phyloP scores from a whole-genome alignment of 2,888 invertebrate species.

The Trissolcus brochymenae region DNA sequence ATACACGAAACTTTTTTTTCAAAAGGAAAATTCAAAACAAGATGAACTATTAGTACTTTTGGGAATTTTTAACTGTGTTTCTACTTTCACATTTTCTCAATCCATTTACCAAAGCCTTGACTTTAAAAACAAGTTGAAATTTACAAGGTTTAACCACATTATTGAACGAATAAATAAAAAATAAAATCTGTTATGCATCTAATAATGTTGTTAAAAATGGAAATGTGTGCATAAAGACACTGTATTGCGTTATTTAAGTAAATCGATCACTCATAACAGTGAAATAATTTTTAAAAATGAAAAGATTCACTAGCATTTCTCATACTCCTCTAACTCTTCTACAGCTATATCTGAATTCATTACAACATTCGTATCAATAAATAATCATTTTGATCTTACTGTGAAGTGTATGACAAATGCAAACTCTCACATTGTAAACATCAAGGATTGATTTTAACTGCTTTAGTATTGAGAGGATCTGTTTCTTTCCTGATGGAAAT shows the following conservation, averaged over 20 bases:
- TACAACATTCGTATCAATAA: constrained; percentile 2
- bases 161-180: no score
- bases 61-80: no score
- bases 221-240: background rate
- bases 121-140: no score
- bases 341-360: constrained; percentile 24
- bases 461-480: constrained; percentile 1
- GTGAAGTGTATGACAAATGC: constrained; percentile 37
- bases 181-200: no score
- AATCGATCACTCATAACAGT: constrained; percentile 19
- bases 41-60: no score
- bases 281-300: constrained; percentile 17
- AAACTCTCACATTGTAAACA: constrained; percentile 27
- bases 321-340: background rate
- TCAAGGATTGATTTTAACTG: constrained; percentile 32
- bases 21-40: no score
- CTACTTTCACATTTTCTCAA: no score
- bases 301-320: background rate
- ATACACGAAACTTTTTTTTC: no score
- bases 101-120: no score
- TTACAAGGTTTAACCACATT: no score
- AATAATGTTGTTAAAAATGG: no score
- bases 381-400: constrained; percentile 24
- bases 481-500: constrained; percentile 8
- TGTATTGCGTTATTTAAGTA: constrained; percentile 23